These are phyloP conservation scores for Endotricha flammealis DNA, from an alignment of 2,888 invertebrate species.

Conservation along the genomic window DNA sequence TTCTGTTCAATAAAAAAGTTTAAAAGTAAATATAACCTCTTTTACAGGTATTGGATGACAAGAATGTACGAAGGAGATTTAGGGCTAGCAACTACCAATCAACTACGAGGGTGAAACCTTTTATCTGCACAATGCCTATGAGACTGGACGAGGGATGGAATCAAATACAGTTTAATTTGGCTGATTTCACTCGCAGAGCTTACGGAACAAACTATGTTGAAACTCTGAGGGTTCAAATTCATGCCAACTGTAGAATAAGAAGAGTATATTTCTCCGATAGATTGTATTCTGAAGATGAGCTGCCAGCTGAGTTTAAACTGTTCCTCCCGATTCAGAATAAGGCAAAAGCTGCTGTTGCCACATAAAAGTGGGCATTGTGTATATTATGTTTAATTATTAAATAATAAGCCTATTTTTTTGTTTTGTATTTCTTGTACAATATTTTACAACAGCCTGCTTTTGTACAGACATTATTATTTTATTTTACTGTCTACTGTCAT, in stretches of 20 bases:
- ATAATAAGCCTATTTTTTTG: slow-evolving; percentile 15
- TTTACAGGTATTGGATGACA: slow-evolving; percentile 93
- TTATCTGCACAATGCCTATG: slow-evolving; percentile 98
- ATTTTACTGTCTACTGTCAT: too few species aligned
- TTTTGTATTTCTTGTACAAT: slow-evolving; percentile 15
- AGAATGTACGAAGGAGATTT: slow-evolving; percentile 91
- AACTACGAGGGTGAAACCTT: slow-evolving; percentile 95
- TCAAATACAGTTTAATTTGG: slow-evolving; percentile 95
- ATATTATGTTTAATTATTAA: slow-evolving; percentile 15
- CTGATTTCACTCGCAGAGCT: slow-evolving; percentile 94
- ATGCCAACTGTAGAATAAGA: slow-evolving; percentile 96
- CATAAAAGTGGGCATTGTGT: slow-evolving; percentile 39
- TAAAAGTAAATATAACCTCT: too few species aligned
- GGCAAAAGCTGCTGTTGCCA: slow-evolving; percentile 74
- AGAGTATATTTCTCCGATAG: slow-evolving; percentile 94
- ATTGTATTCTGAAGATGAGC: slow-evolving; percentile 94
- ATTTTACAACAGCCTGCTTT: slow-evolving; percentile 19
- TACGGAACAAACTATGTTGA: slow-evolving; percentile 98
- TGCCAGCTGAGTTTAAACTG: slow-evolving; percentile 96
- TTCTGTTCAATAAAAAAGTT: too few species aligned
- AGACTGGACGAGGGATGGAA: slow-evolving; percentile 97
- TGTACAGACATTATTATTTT: slow-evolving; percentile 6
- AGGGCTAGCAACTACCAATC: slow-evolving; percentile 97
- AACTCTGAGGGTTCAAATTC: slow-evolving; percentile 93
- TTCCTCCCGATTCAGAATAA: slow-evolving; percentile 95